A percentile compares a stretch with the other conserved stretches of the same genome.
Evolutionary conservation across 53 echinoderm and acorn worm genomes (phyloP).

Genomic region (Luidia sarsii): DNA sequence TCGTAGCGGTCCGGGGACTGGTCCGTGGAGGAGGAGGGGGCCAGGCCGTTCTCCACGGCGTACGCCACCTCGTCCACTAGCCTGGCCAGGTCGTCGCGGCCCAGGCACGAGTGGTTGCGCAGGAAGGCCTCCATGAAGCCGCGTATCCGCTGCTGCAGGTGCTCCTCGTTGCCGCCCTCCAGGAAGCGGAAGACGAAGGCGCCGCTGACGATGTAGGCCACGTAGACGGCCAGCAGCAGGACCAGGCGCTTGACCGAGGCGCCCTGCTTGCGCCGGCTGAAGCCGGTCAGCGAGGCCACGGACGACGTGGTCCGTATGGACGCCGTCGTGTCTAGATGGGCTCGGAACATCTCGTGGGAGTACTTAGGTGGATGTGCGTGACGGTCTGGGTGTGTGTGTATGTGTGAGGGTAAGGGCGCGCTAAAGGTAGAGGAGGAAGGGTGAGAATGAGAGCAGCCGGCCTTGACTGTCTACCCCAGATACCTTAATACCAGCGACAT

Average conservation of each 20-base stretch:
- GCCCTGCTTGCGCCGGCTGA: conserved; percentile 8
- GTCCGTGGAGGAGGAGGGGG: neutral
- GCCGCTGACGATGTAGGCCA: conserved; percentile 65
- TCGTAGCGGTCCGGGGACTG: neutral
- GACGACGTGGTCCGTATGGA: conserved; percentile 41
- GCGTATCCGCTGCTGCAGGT: conserved; percentile 31
- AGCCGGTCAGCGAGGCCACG: conserved; percentile 14
- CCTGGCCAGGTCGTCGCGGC: conserved; percentile 9
- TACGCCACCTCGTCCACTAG: conserved; percentile 56
- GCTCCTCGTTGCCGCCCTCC: conserved; percentile 61
- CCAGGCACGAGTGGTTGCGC: conserved; percentile 59
- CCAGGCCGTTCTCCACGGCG: conserved; percentile 57
- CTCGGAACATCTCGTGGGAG: conserved; percentile 37
- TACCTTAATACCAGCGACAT: no score
- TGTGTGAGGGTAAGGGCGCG: no score
- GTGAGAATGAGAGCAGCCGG: no score
- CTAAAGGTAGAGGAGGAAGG: no score
- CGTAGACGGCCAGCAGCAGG: conserved; percentile 50
- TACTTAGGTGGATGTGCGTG: neutral
- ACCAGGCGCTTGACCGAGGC: conserved; percentile 27
- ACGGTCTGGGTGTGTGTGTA: no score
- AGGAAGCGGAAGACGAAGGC: conserved; percentile 60
- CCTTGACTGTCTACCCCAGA: no score
- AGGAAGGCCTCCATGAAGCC: conserved; percentile 41
- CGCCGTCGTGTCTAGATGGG: conserved; percentile 37